A percentile compares a stretch with the other conserved stretches of the same genome.
Evolutionary conservation across 2,113 vertebrate genomes (phyloP).

Genomic region (Euleptes europaea): DNA sequence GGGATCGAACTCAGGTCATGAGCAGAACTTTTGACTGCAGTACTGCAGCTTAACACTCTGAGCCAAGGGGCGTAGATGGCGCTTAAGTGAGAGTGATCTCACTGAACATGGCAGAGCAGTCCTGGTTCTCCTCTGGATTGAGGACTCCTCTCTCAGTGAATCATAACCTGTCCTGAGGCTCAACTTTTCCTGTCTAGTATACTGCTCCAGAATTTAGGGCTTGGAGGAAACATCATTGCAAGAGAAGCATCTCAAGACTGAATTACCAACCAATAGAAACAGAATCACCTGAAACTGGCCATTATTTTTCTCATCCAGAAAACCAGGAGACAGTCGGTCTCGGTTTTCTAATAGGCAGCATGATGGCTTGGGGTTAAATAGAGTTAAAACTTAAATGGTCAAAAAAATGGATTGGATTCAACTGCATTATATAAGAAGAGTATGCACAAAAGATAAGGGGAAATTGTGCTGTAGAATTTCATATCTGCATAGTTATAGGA

Average conservation of each 20-base stretch:
- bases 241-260: background rate
- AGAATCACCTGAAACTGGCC: background rate
- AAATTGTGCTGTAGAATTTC: background rate
- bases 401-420: background rate
- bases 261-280: background rate
- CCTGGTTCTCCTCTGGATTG: background rate
- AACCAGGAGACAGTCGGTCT: background rate
- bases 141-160: background rate
- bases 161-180: background rate
- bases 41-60: no score
- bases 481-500: background rate
- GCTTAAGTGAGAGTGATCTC: no score
- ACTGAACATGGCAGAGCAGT: no score
- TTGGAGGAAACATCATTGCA: background rate
- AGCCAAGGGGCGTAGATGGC: no score
- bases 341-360: background rate
- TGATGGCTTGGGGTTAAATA: background rate
- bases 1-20: no score
- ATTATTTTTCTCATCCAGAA: background rate
- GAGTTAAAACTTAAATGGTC: background rate
- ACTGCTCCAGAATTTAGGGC: background rate
- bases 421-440: constrained; percentile 8
- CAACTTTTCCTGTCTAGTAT: background rate
- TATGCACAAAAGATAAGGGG: constrained; percentile 3
- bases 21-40: no score